Percentiles rank a stretch among this genome's conserved stretches.
Conservation (phyloP, 2,113 vertebrate species). For the Orycteropus afer region DNA sequence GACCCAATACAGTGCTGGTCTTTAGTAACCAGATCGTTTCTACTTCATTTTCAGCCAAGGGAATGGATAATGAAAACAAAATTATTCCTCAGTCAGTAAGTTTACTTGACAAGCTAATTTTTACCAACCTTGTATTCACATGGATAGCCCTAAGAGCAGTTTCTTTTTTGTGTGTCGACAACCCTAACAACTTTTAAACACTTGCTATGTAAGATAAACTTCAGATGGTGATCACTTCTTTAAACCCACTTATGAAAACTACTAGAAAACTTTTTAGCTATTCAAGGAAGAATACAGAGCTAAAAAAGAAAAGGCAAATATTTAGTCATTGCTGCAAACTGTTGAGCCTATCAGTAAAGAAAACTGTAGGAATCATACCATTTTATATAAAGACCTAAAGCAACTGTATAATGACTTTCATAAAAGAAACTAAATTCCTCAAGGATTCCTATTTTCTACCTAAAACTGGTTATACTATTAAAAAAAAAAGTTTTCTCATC, state of each 20-base stretch:
- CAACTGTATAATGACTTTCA: neutral
- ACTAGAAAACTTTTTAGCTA: constrained; percentile 52
- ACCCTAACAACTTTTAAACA: constrained; percentile 53
- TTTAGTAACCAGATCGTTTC: constrained; percentile 73
- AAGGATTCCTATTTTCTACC: neutral
- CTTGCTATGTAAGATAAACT: constrained; percentile 47
- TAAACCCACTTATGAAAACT: constrained; percentile 65
- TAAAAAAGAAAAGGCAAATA: constrained; percentile 23
- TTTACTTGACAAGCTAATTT: constrained; percentile 74
- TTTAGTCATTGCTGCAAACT: constrained; percentile 30
- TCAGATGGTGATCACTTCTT: constrained; percentile 56
- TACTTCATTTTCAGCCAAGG: constrained; percentile 74
- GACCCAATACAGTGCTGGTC: constrained; percentile 60
- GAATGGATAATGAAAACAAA: constrained; percentile 76
- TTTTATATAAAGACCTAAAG: neutral
- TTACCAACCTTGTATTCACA: constrained; percentile 60
- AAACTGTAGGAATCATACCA: constrained; percentile 18
- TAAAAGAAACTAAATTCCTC: constrained; percentile 8
- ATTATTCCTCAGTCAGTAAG: constrained; percentile 47
- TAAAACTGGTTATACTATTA: constrained; percentile 19
- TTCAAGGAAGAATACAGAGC: neutral
- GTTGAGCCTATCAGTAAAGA: neutral
- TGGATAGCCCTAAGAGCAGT: neutral
- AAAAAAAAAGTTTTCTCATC: constrained; percentile 3
- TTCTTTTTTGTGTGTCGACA: constrained; percentile 39